phyloP scores from a whole-genome alignment of 2,888 invertebrate species.

The Macaria liturata region DNA sequence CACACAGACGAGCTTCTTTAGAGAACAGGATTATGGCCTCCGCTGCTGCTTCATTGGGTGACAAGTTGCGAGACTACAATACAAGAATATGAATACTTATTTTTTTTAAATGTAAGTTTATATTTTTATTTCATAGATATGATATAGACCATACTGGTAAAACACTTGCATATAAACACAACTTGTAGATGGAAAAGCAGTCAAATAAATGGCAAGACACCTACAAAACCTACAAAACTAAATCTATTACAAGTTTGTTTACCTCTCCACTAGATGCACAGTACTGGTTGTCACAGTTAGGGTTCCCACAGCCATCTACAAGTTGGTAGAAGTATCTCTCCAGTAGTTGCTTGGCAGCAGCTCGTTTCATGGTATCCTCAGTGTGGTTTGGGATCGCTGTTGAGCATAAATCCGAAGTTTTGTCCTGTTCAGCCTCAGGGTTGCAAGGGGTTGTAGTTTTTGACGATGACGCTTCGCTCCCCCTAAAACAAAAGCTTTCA shows the following conservation, averaged over 20 bases:
- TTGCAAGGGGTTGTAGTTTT: constrained; percentile 65
- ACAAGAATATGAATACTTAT: not conserved
- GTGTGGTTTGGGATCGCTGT: constrained; percentile 55
- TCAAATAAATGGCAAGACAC: too few relatives aligned
- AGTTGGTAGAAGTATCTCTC: constrained; percentile 97
- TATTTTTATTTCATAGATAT: too few relatives aligned
- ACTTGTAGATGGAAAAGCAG: too few relatives aligned
- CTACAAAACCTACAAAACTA: too few relatives aligned
- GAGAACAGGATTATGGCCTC: constrained; percentile 94
- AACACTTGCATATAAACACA: too few relatives aligned
- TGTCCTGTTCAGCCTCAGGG: constrained; percentile 56
- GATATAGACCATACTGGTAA: too few relatives aligned
- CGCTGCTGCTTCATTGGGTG: constrained; percentile 95
- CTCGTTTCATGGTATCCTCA: constrained; percentile 88
- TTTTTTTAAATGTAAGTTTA: too few relatives aligned
- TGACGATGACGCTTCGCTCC: constrained; percentile 82
- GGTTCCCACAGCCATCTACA: constrained; percentile 95
- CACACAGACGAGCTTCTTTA: constrained; percentile 93
- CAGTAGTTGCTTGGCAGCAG: constrained; percentile 92
- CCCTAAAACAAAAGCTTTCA: constrained; percentile 54
- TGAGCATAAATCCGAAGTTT: constrained; percentile 64
- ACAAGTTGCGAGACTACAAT: constrained; percentile 87
- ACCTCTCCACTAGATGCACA: constrained; percentile 96
- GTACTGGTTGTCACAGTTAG: constrained; percentile 92
- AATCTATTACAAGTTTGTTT: constrained; percentile 31